A percentile compares a stretch with the other conserved stretches of the same genome.
phyloP scores from a whole-genome alignment of 1,140 invertebrate species.

The Zelostemma sp. region DNA sequence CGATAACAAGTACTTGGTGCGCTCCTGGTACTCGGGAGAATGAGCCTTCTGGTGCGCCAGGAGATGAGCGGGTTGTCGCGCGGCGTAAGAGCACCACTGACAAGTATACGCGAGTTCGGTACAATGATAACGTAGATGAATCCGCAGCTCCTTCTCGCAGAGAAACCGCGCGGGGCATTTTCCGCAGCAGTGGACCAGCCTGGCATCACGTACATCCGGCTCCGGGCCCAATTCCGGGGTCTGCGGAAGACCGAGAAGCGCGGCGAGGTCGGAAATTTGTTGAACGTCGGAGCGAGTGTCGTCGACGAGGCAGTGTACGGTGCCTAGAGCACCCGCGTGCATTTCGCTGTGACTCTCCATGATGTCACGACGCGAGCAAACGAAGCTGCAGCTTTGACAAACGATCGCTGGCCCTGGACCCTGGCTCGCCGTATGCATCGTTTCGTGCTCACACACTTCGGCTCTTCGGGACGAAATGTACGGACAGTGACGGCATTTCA shows the following conservation, averaged over 20 bases:
- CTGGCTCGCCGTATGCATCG: slow-evolving; percentile 78
- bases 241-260: slow-evolving; percentile 53
- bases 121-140: slow-evolving; percentile 79
- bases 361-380: slow-evolving; percentile 81
- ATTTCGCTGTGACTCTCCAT: slow-evolving; percentile 84
- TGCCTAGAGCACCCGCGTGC: slow-evolving; percentile 79
- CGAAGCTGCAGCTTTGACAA: slow-evolving; percentile 86
- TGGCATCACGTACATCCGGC: slow-evolving; percentile 57
- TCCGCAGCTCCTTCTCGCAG: slow-evolving; percentile 76
- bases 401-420: slow-evolving; percentile 58
- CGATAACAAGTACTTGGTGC: slow-evolving; percentile 79
- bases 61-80: slow-evolving; percentile 78
- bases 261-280: slow-evolving; percentile 75
- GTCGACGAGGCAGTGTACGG: slow-evolving; percentile 79
- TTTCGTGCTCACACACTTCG: slow-evolving; percentile 88
- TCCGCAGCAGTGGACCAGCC: slow-evolving; percentile 70
- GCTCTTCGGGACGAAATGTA: slow-evolving; percentile 83
- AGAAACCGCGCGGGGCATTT: slow-evolving; percentile 83
- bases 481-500: slow-evolving; percentile 87
- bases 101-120: slow-evolving; percentile 77
- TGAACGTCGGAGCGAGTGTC: slow-evolving; percentile 72
- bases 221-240: slow-evolving; percentile 52
- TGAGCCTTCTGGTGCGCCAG: slow-evolving; percentile 84
- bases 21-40: slow-evolving; percentile 83
- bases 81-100: slow-evolving; percentile 83